Base-by-base conservation (phyloP, 2,888 invertebrate species). In the Embidobia sp. region DNA sequence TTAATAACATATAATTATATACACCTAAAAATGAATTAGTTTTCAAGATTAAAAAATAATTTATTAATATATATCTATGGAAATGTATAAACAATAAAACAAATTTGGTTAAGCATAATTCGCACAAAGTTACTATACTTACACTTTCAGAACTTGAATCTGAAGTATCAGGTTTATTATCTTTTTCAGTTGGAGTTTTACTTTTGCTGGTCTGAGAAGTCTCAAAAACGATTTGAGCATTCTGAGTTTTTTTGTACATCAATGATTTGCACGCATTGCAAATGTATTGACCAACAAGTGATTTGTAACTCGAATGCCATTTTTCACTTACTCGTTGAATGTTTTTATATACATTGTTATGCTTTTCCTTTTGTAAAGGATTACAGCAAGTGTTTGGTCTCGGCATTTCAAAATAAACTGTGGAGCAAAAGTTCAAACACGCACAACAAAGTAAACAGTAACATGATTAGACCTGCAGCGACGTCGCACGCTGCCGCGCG, bases 201-300 rank as follows among this genome's bases (percentile, higher is more conserved):
- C 6, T 29, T 6, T 6, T n/a, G 2, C 8, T 29, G n/a, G 4
- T 8, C 2, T 29, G n/a, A 5, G n/a, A 8, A 11, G 2, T 13
- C 10, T 40, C 18, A 3, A 40, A 15, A 40, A 10, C 16, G 7
- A 40, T 27, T 42, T 44, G 7, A 8, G 8, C 5, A 27, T 44
- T 37, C 4, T 35, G 11, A 18, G 4, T 10, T 35, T 16, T 35
- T 35, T 46, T 61, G 13, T 48, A 61, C 5, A 48, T 35, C 10
- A 37, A 26, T 3, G 13, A 22, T 37, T 61, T 61, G 27, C 48
- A 61, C 35, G 27, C 33, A 35, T 48, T 61, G 11, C 61, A 61
- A 61, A 61, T 48, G 16, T 61, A 16, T 29, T 44, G 16, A 15
- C 53, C 44, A 18, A 57, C 11, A 27, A 57, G 31, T 1, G 16